Evolutionary conservation across 2,797 vertebrate species (phyloP).

Genomic region (Avahi laniger): DNA sequence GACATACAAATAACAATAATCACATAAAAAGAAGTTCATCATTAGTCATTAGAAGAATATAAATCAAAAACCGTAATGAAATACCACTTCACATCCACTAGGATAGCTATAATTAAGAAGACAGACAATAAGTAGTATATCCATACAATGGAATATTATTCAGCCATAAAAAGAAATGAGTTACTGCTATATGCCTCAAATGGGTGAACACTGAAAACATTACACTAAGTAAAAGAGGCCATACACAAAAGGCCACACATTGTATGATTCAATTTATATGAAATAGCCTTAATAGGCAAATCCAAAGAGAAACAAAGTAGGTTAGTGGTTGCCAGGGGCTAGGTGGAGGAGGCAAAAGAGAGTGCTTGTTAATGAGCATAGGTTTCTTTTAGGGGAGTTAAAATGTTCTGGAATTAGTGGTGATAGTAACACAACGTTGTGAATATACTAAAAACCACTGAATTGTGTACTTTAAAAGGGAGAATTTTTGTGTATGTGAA

Average conservation of each 20-base stretch:
- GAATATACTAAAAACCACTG: not conserved
- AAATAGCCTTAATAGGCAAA: not conserved
- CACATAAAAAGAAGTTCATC: not conserved
- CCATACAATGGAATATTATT: not conserved
- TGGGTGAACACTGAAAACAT: not conserved
- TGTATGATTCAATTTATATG: not conserved
- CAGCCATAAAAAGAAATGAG: conserved; percentile 24
- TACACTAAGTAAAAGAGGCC: not conserved
- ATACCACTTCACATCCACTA: not conserved
- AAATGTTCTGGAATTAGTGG: conserved; percentile 36
- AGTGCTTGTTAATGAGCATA: not conserved
- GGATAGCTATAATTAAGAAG: not conserved
- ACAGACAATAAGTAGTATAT: not conserved
- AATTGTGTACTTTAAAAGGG: not conserved
- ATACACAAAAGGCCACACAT: not conserved
- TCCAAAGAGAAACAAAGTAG: conserved; percentile 3
- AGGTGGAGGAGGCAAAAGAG: not conserved
- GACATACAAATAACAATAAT: not conserved
- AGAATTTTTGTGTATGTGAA: not conserved
- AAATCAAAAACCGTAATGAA: conserved; percentile 17
- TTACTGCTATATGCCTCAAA: not conserved
- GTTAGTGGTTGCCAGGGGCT: not conserved
- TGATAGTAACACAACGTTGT: not conserved
- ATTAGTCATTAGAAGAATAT: not conserved
- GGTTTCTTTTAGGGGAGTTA: not conserved